Conservation (phyloP, 2,888 invertebrate genomes). For the Lasioglossum villosulum region DNA sequence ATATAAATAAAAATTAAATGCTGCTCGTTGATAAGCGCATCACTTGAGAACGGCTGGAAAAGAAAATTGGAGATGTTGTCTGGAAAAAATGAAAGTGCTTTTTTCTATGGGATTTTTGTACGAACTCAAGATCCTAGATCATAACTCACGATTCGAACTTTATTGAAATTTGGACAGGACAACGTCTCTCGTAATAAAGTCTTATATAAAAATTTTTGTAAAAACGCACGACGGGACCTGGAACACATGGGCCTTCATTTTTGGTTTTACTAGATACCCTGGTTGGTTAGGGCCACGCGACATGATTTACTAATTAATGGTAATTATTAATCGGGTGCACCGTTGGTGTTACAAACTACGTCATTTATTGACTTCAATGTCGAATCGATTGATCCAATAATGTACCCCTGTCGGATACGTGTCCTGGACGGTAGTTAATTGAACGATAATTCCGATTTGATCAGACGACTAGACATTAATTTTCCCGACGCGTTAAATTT, state of each 20-base stretch:
- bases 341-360: constrained; percentile 48
- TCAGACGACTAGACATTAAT: constrained; percentile 47
- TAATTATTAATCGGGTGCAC: constrained; percentile 46
- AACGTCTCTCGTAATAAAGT: too few species aligned
- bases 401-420: constrained; percentile 37
- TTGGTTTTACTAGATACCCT: constrained; percentile 21
- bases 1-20: too few species aligned
- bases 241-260: constrained; percentile 15
- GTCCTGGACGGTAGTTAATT: constrained; percentile 42
- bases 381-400: constrained; percentile 54
- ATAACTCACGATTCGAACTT: too few species aligned
- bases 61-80: too few species aligned
- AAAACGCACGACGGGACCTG: too few species aligned
- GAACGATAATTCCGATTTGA: constrained; percentile 53
- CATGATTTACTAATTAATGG: constrained; percentile 50
- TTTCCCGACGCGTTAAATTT: constrained; percentile 31
- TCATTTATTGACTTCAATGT: constrained; percentile 54
- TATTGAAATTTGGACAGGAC: too few species aligned
- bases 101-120: too few species aligned
- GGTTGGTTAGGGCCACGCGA: neutral
- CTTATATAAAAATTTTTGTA: neutral
- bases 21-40: too few species aligned
- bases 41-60: too few species aligned
- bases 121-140: too few species aligned
- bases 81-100: too few species aligned